Evolutionary conservation across 2,797 vertebrate species (phyloP), one percentile per base, ranked within the genome.

Genomic region (Myotis findleyi): DNA sequence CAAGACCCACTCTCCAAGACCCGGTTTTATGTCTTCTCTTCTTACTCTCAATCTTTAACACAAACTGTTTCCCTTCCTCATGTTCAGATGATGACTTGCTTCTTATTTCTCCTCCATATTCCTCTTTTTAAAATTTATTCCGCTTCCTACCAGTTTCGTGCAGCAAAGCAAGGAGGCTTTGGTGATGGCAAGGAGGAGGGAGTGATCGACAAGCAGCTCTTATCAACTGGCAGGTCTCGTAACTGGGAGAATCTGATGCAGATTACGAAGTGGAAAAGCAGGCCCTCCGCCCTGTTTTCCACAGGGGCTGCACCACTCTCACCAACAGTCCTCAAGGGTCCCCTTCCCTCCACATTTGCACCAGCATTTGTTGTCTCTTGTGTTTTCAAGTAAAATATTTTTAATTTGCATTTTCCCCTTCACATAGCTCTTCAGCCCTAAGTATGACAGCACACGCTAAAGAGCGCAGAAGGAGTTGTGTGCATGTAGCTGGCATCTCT

Each of bases 351-450:
- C 36, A 33, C 36, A 25, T 55, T 38, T 36, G 68, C 16, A 21
- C 75, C 62, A 69, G 88, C 59, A 30, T 81, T 49, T 81, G 76
- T 59, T 62, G 27, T 72, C 55, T 82, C 66, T 72, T 82, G 66
- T 62, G 18, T 72, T 8, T 79, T 93, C 84, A 69, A 84, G 80
- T 81, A 47, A 93, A 17, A 91, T 83, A 14, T 73, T 91, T 72
- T 81, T n/a, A 77, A 92, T 81, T 75, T 14, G 38, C 93, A 12
- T 59, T 89, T 97, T 91, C 73, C 93, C 73, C 44, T 6, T 4
- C 6, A n/a, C 79, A 5, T 9, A n/a, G 27, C 62, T 95, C 47
- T 86, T 72, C 27, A 57, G 64, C 21, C 49, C 47, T 27, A 23
- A 49, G 23, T 83, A 49, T 53, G 82, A 1, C 21, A 18, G 27